phyloP scores from a whole-genome alignment of 2,888 invertebrate species.

The Schrankia costaestrigalis region DNA sequence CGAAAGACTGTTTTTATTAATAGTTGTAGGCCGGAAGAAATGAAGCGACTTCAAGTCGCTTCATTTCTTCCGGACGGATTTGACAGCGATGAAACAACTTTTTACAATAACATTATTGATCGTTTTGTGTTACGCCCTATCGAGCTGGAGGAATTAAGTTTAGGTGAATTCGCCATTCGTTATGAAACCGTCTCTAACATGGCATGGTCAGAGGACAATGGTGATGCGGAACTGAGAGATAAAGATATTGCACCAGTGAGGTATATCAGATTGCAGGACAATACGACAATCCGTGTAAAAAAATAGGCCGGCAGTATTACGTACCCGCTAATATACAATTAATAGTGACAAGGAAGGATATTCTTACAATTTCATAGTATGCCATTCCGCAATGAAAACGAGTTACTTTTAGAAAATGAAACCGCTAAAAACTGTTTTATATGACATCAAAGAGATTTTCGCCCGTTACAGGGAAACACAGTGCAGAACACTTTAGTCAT shows the following conservation, averaged over 20 bases:
- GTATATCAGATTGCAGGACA: conserved; percentile 14
- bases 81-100: conserved; percentile 25
- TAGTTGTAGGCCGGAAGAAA: conserved; percentile 35
- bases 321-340: no score
- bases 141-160: conserved; percentile 25
- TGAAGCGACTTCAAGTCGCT: conserved; percentile 31
- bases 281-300: no score
- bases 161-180: conserved; percentile 35
- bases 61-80: no score
- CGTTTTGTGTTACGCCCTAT: conserved; percentile 22
- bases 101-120: conserved; percentile 34
- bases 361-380: conserved; percentile 23
- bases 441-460: conserved; percentile 9
- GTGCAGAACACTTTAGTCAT: conserved; percentile 11
- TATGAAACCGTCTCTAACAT: conserved; percentile 25
- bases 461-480: conserved; percentile 8
- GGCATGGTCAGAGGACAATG: conserved; percentile 25
- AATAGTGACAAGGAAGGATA: conserved; percentile 4
- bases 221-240: conserved; percentile 25
- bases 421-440: conserved; percentile 15
- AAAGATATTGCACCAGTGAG: conserved; percentile 11
- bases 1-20: conserved; percentile 35
- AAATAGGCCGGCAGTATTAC: no score
- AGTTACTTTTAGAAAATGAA: conserved; percentile 24
- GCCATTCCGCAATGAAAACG: conserved; percentile 29